Evolutionary conservation across 2,113 vertebrate species (phyloP).

Genomic region (Reinhardtius hippoglossoides): DNA sequence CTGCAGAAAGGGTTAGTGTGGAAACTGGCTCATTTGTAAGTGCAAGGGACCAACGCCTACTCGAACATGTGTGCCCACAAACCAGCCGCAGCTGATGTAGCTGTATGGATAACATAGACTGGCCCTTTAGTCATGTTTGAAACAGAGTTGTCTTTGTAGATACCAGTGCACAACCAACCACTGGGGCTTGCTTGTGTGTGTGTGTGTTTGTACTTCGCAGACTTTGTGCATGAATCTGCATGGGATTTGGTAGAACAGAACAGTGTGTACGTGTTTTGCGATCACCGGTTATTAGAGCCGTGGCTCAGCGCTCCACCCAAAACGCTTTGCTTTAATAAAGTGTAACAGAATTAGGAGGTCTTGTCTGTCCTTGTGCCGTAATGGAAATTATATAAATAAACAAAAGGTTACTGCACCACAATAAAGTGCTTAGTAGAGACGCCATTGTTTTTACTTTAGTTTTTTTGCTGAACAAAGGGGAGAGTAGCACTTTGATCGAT

Average conservation of each 20-base stretch:
- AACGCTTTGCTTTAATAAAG: constrained; percentile 8
- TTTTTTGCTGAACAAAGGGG: constrained; percentile 29
- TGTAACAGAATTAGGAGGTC: background rate
- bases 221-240: background rate
- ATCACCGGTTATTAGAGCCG: background rate
- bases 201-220: background rate
- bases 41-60: constrained; percentile 1
- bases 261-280: background rate
- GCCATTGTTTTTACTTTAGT: background rate
- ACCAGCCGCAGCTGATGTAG: background rate
- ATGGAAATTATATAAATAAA: background rate
- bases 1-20: constrained; percentile 33
- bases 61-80: background rate
- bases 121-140: constrained; percentile 28
- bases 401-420: background rate
- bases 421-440: constrained; percentile 6
- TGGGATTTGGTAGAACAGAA: constrained; percentile 4
- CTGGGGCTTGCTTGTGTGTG: background rate
- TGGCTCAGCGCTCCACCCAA: background rate
- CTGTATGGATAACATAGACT: constrained; percentile 37
- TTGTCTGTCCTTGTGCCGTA: background rate
- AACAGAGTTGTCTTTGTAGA: constrained; percentile 63
- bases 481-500: constrained; percentile 41
- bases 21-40: constrained; percentile 39
- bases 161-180: constrained; percentile 25